Evolutionary conservation across 2,797 vertebrate species (phyloP).

Genomic region (Diplodus sargus): DNA sequence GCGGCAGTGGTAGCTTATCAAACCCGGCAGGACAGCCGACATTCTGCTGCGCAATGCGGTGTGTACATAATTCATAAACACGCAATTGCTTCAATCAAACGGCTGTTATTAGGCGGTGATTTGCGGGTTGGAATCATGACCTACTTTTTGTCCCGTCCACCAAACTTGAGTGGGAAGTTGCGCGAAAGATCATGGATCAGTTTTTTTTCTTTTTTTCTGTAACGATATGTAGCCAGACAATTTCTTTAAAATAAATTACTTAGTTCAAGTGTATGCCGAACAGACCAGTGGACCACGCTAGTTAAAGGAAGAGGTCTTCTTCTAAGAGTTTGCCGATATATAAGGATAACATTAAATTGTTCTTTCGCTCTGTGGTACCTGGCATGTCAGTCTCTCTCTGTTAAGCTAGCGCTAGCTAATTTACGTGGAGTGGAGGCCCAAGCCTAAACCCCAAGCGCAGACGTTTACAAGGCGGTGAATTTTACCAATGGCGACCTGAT

Average conservation of each 20-base stretch:
- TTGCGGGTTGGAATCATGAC: neutral
- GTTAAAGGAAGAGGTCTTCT: rapidly evolving
- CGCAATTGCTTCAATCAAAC: neutral
- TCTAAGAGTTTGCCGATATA: neutral
- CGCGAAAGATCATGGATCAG: neutral
- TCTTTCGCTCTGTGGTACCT: neutral
- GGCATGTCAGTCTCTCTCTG: neutral
- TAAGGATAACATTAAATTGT: too few relatives aligned
- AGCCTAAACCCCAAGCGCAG: constrained; percentile 11
- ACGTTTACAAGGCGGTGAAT: neutral
- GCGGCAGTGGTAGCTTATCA: too few relatives aligned
- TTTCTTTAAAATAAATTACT: neutral
- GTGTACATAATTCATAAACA: too few relatives aligned
- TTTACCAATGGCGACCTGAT: neutral
- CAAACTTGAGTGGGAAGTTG: neutral
- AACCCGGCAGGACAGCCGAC: too few relatives aligned
- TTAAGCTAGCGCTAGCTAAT: constrained; percentile 52
- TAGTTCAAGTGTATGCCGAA: neutral
- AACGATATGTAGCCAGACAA: too few relatives aligned
- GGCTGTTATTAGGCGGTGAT: too few relatives aligned
- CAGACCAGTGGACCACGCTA: rapidly evolving
- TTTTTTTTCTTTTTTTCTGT: neutral
- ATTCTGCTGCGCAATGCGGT: too few relatives aligned
- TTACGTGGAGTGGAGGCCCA: constrained; percentile 60
- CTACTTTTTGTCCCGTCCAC: too few relatives aligned